Base-by-base conservation (phyloP, 2,888 invertebrate species). In the Pinctada fucata region DNA sequence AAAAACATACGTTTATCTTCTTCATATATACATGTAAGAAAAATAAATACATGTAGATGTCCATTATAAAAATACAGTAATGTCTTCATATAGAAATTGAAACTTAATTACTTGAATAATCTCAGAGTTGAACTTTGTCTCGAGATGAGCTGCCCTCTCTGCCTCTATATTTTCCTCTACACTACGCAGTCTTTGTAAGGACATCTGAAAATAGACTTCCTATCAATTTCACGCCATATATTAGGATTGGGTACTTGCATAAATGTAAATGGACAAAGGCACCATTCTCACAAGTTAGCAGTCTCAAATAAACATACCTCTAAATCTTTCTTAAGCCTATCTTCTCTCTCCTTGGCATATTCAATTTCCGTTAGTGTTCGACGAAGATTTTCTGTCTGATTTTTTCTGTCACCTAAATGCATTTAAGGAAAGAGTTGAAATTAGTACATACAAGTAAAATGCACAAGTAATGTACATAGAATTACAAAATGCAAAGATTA, bases 71-170 rank as follows among this genome's bases (percentile, higher is more conserved):
- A 31, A 31, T 31, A 31, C 31, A 31, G 31, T 31, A 31, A 31
- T 1, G 1, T 31, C 31, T 31, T 31, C 31, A 31, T 0, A 31
- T 31, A 31, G 31, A 31, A 31, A 31, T 31, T 31, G 31, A 31
- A 31, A 31, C 31, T 31, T 45, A 47, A 50, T 65, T 83, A 92
- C 92, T 89, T 91, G 92, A 10, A 91, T 85, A 77, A 92, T 90
- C 84, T 92, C 92, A 0, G 91, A 90, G 84, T 91, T 92, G 79
- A 92, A 92, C 77, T 91, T 91, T 6, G 90, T 90, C 84, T 92
- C 91, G 16, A 92, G 85, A 82, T 92, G 92, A 72, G 91, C 88
- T 16, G 91, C 91, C 82, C 91, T 83, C 82, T 92, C 92, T 49
- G 89, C 88, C 78, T 92, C 92, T 51, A 91, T 88, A 68, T 83